Percentiles rank a stretch among this genome's conserved stretches.
phyloP scores from a whole-genome alignment of 2,113 vertebrate genomes.

The Bos indicus region DNA sequence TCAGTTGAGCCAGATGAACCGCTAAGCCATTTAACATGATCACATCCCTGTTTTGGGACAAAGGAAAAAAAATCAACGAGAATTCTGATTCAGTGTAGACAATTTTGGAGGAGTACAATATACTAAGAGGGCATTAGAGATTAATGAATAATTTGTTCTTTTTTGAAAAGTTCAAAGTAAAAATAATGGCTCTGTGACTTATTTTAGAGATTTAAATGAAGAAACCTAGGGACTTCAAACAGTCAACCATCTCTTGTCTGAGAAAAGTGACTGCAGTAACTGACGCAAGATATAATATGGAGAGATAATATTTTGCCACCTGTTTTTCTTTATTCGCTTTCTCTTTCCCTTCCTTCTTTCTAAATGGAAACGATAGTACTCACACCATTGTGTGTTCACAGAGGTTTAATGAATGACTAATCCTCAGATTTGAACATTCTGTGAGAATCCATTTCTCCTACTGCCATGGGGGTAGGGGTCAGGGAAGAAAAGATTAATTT shows the following conservation, averaged over 20 bases:
- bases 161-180: constrained; percentile 9
- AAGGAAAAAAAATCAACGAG: background rate
- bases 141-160: background rate
- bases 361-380: background rate
- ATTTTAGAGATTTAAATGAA: background rate
- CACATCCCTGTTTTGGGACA: constrained; percentile 32
- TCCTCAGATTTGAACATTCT: background rate
- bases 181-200: background rate
- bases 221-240: background rate
- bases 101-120: background rate
- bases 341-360: background rate
- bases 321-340: background rate
- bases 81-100: background rate
- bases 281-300: background rate
- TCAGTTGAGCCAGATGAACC: constrained; percentile 65
- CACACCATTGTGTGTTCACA: background rate
- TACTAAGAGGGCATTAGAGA: background rate
- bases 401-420: background rate
- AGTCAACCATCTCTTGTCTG: background rate
- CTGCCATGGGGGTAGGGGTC: background rate
- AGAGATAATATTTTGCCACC: background rate
- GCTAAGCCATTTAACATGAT: constrained; percentile 52
- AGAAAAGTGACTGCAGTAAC: background rate
- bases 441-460: background rate
- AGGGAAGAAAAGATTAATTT: background rate